Conservation (phyloP, 2,113 vertebrate genomes). For the Progne subis region DNA sequence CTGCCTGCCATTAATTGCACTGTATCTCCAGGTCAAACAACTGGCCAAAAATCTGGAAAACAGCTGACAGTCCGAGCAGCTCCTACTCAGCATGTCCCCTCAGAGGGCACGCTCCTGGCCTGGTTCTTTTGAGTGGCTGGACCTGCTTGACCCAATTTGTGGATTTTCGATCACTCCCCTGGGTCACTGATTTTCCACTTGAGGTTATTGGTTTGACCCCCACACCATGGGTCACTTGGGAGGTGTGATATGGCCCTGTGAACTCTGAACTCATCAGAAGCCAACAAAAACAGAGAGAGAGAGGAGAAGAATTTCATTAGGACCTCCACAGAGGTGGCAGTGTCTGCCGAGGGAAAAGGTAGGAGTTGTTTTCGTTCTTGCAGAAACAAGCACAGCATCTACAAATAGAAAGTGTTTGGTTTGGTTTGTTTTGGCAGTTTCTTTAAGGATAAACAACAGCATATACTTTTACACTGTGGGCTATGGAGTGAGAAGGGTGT, state of each 20-base stretch:
- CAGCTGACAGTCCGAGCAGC: slow-evolving; percentile 18
- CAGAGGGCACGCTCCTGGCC: slow-evolving; percentile 19
- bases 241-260: slow-evolving; percentile 64
- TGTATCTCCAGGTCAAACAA: slow-evolving; percentile 48
- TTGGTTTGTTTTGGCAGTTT: neutral
- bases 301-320: slow-evolving; percentile 67
- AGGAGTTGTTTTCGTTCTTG: slow-evolving; percentile 10
- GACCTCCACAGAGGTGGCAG: slow-evolving; percentile 33
- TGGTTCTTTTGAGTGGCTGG: slow-evolving; percentile 49
- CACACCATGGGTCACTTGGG: slow-evolving; percentile 49
- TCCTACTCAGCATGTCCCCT: slow-evolving; percentile 37
- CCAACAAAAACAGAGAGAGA: slow-evolving; percentile 53
- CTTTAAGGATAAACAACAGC: slow-evolving; percentile 33
- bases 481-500: neutral
- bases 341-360: neutral
- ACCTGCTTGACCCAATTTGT: slow-evolving; percentile 61
- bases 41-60: slow-evolving; percentile 55
- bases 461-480: neutral
- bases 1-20: slow-evolving; percentile 36
- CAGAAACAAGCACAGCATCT: slow-evolving; percentile 26
- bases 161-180: slow-evolving; percentile 60
- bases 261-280: slow-evolving; percentile 67
- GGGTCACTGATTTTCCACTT: slow-evolving; percentile 64
- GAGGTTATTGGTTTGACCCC: slow-evolving; percentile 65
- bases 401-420: slow-evolving; percentile 2